phyloP scores from a whole-genome alignment of 2,113 vertebrate genomes.

The Megaceryle torquata region DNA sequence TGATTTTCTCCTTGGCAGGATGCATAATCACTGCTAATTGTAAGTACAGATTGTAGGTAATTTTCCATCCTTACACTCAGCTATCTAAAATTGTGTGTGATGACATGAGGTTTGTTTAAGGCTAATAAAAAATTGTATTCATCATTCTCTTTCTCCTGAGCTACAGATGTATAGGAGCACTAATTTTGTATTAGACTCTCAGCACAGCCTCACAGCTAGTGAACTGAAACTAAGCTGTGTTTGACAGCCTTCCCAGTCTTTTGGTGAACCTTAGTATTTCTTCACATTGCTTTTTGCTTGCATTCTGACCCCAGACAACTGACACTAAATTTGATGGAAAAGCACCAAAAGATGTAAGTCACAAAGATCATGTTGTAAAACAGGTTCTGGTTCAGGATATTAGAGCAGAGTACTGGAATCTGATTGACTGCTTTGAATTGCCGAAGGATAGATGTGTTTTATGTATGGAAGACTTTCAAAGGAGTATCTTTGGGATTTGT shows the following conservation, averaged over 20 bases:
- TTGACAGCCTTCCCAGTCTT: slow-evolving; percentile 12
- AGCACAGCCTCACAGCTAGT: slow-evolving; percentile 19
- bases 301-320: neutral
- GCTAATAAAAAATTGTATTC: neutral
- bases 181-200: neutral
- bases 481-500: neutral
- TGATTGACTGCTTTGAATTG: neutral
- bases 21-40: slow-evolving; percentile 92
- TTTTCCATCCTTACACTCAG: neutral
- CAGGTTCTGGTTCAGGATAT: neutral
- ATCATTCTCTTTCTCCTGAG: slow-evolving; percentile 4
- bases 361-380: slow-evolving; percentile 1
- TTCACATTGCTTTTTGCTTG: neutral
- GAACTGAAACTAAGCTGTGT: slow-evolving; percentile 35
- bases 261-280: slow-evolving; percentile 11
- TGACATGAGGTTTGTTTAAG: neutral
- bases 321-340: slow-evolving; percentile 10
- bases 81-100: neutral
- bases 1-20: slow-evolving; percentile 94
- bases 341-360: neutral
- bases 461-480: neutral
- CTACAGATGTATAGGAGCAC: neutral
- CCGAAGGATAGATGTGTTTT: neutral
- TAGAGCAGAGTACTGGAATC: neutral
- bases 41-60: slow-evolving; percentile 72